Base-by-base conservation (phyloP, 2,113 vertebrate genomes). In the Macrotus californicus region DNA sequence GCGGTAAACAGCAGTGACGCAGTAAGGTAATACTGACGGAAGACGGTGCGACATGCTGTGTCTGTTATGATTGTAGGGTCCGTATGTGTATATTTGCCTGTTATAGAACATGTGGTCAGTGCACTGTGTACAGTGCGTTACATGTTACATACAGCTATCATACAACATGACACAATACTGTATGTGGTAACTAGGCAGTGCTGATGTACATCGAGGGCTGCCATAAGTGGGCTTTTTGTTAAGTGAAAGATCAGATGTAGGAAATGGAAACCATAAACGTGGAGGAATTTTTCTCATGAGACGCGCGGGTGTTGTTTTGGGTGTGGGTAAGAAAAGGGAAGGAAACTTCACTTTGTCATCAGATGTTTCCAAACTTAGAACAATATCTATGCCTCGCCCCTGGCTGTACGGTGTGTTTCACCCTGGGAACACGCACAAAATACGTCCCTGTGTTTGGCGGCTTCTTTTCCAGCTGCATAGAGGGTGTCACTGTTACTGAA, bases 371-470 rank as follows among this genome's bases (percentile, higher is more conserved):
- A 80, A 29, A 90, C 96, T 95, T 73, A 97, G 98, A 98, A 98
- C 98, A 98, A 97, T 98, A 89, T 96, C 96, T 88, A 50, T 93
- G 89, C 86, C 95, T 91, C 56, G 34, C 88, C 77, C 26, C 87
- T 79, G 80, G 93, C 97, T 92, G 85, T 93, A 72, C 86, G 95
- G 95, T 94, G 64, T 86, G 88, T 85, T 96, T 94, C 94, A 75
- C 96, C 97, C 98, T 98, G 98, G 98, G 98, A 98, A 98, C 94
- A 56, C 66, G 87, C 36, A 4, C 83, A 87, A 96, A 95, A 77
- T 6, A 4, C 97, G 95, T 97, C 98, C 97, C 97, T 61, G 89
- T 89, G 26, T 94, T 89, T 92, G 96, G n/a, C 90, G 76, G 0
- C 94, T 97, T 95, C 89, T 96, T 87, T 97, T 90, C 94, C 94